phyloP scores from a whole-genome alignment of 2,113 vertebrate species.

The Euleptes europaea region DNA sequence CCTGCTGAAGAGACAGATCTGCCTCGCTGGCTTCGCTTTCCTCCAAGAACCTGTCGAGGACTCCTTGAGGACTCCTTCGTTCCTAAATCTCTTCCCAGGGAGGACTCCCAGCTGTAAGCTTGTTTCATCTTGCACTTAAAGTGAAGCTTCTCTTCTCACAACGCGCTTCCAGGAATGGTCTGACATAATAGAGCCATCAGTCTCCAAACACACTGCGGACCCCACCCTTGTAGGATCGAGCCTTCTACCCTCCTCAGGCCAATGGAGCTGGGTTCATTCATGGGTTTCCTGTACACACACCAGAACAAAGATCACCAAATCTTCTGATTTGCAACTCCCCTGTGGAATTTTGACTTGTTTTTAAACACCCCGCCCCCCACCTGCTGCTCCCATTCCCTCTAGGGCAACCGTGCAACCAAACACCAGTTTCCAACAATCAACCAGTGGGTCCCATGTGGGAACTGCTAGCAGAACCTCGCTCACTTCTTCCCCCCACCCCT shows the following conservation, averaged over 20 bases:
- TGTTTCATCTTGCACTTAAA: not conserved
- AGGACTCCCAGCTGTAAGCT: not conserved
- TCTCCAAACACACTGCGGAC: not conserved
- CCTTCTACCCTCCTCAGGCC: not conserved
- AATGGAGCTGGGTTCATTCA: not conserved
- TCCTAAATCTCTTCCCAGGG: constrained; percentile 12
- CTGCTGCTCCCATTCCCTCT: constrained; percentile 2
- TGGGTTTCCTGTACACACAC: not conserved
- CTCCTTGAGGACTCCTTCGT: not conserved
- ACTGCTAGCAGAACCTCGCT: not conserved
- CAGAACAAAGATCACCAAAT: not conserved
- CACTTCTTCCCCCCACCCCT: not conserved
- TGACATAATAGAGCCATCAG: not conserved
- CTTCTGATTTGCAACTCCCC: not conserved
- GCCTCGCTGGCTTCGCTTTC: not conserved
- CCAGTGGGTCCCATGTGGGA: not conserved
- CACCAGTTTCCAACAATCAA: not conserved
- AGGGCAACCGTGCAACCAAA: constrained; percentile 10
- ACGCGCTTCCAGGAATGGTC: not conserved
- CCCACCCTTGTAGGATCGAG: not conserved
- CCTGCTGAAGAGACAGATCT: not conserved
- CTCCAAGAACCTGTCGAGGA: not conserved
- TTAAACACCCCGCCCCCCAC: not conserved
- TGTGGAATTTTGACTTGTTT: not conserved
- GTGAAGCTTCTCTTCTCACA: constrained; percentile 3